Conservation (phyloP, 2,113 vertebrate genomes). For the Acrocephalus kingi region DNA sequence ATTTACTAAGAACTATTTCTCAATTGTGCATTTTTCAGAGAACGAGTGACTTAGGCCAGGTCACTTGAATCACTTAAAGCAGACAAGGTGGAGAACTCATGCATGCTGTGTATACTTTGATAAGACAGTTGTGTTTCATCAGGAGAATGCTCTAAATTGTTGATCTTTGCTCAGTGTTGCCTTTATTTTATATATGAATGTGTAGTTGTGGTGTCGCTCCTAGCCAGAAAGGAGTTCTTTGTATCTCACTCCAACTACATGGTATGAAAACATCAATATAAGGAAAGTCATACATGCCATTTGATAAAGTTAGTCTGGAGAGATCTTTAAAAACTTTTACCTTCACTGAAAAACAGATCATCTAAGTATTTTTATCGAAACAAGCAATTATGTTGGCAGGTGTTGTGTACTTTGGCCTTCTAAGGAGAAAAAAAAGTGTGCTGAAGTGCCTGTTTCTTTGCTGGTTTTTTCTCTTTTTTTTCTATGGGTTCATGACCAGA, state of each 20-base stretch:
- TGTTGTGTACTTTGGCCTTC: background rate
- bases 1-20: background rate
- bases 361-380: background rate
- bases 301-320: background rate
- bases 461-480: background rate
- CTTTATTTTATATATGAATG: background rate
- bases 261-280: background rate
- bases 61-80: background rate
- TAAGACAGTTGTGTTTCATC: background rate
- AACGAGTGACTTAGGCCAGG: background rate
- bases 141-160: background rate
- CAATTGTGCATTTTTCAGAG: background rate
- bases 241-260: background rate
- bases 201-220: accelerated
- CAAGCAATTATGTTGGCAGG: background rate
- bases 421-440: background rate
- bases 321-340: background rate
- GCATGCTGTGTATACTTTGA: background rate
- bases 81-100: background rate
- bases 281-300: background rate
- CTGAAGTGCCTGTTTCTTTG: background rate
- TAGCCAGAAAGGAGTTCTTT: background rate
- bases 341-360: background rate
- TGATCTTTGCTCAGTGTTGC: background rate
- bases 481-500: background rate